These are phyloP conservation scores for Cecropterus lyciades DNA, from an alignment of 1,140 invertebrate genomes.

Conservation along the genomic window DNA sequence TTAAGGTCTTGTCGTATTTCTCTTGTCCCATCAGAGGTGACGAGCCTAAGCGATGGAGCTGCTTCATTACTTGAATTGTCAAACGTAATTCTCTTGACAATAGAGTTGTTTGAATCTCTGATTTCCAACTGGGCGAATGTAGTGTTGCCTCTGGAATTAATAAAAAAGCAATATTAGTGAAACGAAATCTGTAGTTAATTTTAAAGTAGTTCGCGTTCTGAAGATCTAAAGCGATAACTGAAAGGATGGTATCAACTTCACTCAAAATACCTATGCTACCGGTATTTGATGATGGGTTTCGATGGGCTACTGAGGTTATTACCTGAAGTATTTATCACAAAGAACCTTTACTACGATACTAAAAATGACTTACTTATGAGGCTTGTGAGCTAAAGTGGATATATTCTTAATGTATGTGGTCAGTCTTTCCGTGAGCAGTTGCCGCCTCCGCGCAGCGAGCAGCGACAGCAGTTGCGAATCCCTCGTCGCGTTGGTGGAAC, in stretches of 20 bases:
- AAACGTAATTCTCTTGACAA: constrained; percentile 74
- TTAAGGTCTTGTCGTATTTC: constrained; percentile 72
- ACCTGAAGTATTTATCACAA: constrained; percentile 25
- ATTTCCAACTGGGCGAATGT: constrained; percentile 80
- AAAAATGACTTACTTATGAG: constrained; percentile 76
- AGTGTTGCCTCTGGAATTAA: constrained; percentile 71
- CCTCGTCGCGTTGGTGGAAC: constrained; percentile 65
- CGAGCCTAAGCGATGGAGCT: constrained; percentile 60
- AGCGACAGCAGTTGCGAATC: constrained; percentile 84
- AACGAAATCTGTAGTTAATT: no score
- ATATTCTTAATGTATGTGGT: constrained; percentile 73
- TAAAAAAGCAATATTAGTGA: constrained; percentile 33
- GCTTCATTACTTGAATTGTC: constrained; percentile 70
- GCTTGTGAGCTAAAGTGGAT: constrained; percentile 69
- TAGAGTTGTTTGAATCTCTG: constrained; percentile 68
- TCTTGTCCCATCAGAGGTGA: constrained; percentile 65
- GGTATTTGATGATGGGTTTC: no score
- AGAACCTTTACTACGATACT: no score
- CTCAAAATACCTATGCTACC: no score
- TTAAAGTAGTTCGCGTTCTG: no score
- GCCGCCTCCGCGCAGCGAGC: constrained; percentile 81
- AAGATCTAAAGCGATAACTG: no score
- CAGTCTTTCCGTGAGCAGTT: constrained; percentile 69
- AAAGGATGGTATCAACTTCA: no score
- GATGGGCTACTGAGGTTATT: no score